Percentiles rank a stretch among this genome's conserved stretches.
Evolutionary conservation across 2,888 invertebrate genomes (phyloP).

Genomic region (Rutpela maculata): DNA sequence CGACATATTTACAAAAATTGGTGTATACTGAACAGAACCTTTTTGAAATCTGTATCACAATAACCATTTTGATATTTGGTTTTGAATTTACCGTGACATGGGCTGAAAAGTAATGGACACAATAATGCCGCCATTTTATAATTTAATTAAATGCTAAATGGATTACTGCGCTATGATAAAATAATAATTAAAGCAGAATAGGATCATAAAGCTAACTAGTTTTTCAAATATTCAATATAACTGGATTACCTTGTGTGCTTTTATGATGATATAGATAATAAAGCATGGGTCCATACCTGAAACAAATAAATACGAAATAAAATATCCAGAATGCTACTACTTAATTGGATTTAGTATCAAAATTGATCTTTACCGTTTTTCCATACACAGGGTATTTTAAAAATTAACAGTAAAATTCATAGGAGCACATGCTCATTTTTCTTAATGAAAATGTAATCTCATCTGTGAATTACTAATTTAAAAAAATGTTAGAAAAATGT

Average conservation of each 20-base stretch:
- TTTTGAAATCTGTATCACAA: neutral
- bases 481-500: no score
- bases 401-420: no score
- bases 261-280: slow-evolving; percentile 3
- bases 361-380: no score
- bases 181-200: slow-evolving; percentile 3
- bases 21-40: no score
- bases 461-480: no score
- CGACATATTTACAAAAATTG: no score
- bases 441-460: no score
- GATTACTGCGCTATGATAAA: slow-evolving; percentile 1
- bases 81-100: neutral
- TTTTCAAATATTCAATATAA: slow-evolving; percentile 16
- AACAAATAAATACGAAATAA: slow-evolving; percentile 9
- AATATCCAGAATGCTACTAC: neutral
- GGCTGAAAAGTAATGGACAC: neutral
- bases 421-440: no score
- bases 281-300: slow-evolving; percentile 23
- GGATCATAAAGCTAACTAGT: slow-evolving; percentile 1
- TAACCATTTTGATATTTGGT: neutral
- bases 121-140: neutral
- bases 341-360: no score
- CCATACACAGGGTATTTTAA: no score
- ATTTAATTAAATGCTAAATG: slow-evolving; percentile 17
- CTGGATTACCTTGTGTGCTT: slow-evolving; percentile 4